Conservation (phyloP, 2,888 invertebrate species). For the Graphium colonna region DNA sequence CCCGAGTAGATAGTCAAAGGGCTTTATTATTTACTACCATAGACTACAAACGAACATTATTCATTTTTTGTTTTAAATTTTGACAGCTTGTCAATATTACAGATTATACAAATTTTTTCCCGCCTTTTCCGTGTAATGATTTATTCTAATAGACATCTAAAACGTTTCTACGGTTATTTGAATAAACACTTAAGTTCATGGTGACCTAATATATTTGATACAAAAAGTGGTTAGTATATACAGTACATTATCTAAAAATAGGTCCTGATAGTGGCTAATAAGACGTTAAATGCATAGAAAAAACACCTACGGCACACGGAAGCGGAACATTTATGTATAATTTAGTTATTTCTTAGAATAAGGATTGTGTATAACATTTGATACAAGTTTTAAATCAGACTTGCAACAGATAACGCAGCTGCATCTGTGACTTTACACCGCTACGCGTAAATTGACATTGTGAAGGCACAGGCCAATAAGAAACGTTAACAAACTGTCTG, state of each 20-base stretch:
- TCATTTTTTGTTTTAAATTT: too few species aligned
- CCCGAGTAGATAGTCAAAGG: too few species aligned
- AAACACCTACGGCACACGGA: slow-evolving; percentile 11
- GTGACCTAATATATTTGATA: slow-evolving; percentile 6
- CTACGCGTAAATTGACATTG: slow-evolving; percentile 15
- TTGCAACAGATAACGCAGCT: not conserved
- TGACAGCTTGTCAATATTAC: not conserved
- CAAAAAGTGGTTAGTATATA: slow-evolving; percentile 19
- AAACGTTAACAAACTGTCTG: not conserved
- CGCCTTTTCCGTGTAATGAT: not conserved
- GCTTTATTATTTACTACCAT: too few species aligned
- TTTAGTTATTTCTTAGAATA: not conserved
- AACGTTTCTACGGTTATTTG: not conserved
- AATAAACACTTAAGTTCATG: not conserved
- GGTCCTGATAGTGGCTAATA: slow-evolving; percentile 8
- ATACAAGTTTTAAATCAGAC: not conserved
- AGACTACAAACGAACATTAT: too few species aligned
- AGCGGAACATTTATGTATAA: not conserved
- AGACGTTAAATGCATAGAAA: slow-evolving; percentile 18
- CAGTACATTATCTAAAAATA: slow-evolving; percentile 21
- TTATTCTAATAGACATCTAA: not conserved
- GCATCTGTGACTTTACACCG: not conserved
- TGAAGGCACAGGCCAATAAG: not conserved
- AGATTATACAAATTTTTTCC: not conserved
- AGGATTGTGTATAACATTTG: not conserved